Conservation (phyloP, 1,140 invertebrate genomes). For the Chymomyza costata region DNA sequence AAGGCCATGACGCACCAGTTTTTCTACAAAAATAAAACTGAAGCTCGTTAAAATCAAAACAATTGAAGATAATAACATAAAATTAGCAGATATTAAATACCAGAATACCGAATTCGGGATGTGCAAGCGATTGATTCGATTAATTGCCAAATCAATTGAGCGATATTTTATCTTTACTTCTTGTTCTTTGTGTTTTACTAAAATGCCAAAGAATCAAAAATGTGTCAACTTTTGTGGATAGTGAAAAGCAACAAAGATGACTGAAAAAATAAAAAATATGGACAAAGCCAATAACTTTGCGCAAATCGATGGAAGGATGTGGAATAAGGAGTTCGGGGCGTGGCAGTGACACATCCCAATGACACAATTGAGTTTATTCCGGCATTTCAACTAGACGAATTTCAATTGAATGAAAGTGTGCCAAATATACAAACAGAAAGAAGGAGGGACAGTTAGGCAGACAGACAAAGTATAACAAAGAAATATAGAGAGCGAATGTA, state of each 20-base stretch:
- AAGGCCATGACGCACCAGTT: slow-evolving; percentile 29
- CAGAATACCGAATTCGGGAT: slow-evolving; percentile 28
- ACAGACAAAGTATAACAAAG: slow-evolving; percentile 4
- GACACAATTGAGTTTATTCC: slow-evolving; percentile 71
- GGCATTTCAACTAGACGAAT: slow-evolving; percentile 62
- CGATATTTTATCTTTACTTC: slow-evolving; percentile 30
- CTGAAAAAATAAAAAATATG: slow-evolving; percentile 52
- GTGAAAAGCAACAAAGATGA: slow-evolving; percentile 21
- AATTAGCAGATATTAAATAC: slow-evolving; percentile 57
- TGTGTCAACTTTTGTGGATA: too few relatives aligned
- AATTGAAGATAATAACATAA: slow-evolving; percentile 67
- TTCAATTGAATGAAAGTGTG: slow-evolving; percentile 68
- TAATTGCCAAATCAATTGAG: slow-evolving; percentile 67
- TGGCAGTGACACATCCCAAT: slow-evolving; percentile 41
- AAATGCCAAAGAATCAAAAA: slow-evolving; percentile 19
- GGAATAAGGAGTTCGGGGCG: slow-evolving; percentile 24
- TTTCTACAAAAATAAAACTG: slow-evolving; percentile 43
- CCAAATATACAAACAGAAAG: slow-evolving; percentile 15
- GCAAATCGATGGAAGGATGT: slow-evolving; percentile 32
- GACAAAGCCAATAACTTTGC: slow-evolving; percentile 62
- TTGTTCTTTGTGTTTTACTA: too few relatives aligned
- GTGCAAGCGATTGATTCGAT: slow-evolving; percentile 64
- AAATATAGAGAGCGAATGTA: slow-evolving; percentile 11
- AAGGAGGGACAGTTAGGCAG: slow-evolving; percentile 1
- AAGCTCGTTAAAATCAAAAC: slow-evolving; percentile 66